Conservation (phyloP, 2,113 vertebrate species). For the Herpailurus yagouaroundi region DNA sequence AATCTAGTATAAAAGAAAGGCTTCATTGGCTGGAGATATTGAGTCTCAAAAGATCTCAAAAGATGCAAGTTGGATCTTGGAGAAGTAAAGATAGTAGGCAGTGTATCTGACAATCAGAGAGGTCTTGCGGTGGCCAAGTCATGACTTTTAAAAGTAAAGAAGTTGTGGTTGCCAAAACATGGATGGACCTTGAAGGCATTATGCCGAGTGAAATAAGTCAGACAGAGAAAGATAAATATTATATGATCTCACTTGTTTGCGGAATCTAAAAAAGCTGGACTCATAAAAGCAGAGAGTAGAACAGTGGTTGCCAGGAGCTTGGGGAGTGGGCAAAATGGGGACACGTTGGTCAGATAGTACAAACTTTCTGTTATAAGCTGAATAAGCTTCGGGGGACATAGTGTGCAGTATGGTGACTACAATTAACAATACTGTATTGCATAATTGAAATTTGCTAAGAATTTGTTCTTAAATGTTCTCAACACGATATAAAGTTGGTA, state of each 20-base stretch:
- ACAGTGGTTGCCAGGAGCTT: rapidly evolving
- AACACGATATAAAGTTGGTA: neutral
- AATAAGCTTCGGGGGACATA: neutral
- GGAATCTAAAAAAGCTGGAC: neutral
- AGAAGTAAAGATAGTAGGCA: neutral
- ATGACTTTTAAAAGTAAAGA: neutral
- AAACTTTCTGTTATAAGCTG: neutral
- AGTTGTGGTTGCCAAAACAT: neutral
- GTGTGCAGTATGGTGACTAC: neutral
- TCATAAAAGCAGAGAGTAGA: neutral
- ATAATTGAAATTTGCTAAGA: neutral
- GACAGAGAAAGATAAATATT: neutral
- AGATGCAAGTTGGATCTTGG: too few relatives aligned
- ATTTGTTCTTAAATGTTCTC: neutral
- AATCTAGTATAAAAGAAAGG: neutral
- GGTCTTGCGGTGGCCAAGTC: neutral
- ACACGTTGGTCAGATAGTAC: neutral
- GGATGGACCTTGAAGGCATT: neutral
- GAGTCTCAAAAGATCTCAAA: neutral
- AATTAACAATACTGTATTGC: neutral
- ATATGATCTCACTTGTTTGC: neutral
- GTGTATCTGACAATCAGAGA: neutral
- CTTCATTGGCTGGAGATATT: neutral
- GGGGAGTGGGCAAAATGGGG: rapidly evolving
- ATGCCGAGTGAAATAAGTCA: neutral